Evolutionary conservation across 1,140 invertebrate species (phyloP).

Genomic region (Magallana angulata): DNA sequence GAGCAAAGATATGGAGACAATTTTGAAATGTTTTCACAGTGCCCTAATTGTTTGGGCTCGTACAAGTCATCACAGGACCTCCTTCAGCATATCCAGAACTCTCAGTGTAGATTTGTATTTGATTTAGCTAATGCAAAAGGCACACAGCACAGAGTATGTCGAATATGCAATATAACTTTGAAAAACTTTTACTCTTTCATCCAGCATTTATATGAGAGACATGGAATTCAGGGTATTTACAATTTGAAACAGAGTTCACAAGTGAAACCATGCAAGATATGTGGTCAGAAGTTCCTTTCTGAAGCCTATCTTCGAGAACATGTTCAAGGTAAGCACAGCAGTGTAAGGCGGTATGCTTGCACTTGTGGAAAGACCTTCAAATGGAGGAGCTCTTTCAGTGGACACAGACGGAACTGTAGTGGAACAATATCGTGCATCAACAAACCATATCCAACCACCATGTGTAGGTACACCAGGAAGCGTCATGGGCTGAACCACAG

Average conservation of each 20-base stretch:
- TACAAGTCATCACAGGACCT: conserved; percentile 21
- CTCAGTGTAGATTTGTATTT: conserved; percentile 8
- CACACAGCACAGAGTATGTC: not conserved
- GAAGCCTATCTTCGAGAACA: conserved; percentile 48
- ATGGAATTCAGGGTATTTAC: conserved; percentile 7
- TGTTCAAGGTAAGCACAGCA: conserved; percentile 43
- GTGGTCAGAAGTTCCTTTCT: conserved; percentile 37
- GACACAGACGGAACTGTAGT: conserved; percentile 41
- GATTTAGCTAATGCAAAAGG: not conserved
- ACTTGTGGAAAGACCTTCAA: conserved; percentile 48
- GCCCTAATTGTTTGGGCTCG: conserved; percentile 6
- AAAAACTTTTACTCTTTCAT: not conserved
- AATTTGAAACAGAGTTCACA: not conserved
- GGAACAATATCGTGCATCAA: conserved; percentile 36
- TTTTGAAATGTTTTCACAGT: not conserved
- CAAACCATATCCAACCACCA: not conserved
- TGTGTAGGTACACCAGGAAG: conserved; percentile 24
- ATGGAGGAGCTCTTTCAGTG: conserved; percentile 47
- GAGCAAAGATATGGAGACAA: not conserved
- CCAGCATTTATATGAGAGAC: conserved; percentile 6
- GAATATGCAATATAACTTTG: conserved; percentile 2
- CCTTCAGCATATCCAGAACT: not conserved
- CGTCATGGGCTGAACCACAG: not conserved
- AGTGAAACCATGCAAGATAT: conserved; percentile 41
- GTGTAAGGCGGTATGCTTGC: conserved; percentile 36